Evolutionary conservation across 2,113 vertebrate species (phyloP).

Genomic region (Paraplagusia blochii): DNA sequence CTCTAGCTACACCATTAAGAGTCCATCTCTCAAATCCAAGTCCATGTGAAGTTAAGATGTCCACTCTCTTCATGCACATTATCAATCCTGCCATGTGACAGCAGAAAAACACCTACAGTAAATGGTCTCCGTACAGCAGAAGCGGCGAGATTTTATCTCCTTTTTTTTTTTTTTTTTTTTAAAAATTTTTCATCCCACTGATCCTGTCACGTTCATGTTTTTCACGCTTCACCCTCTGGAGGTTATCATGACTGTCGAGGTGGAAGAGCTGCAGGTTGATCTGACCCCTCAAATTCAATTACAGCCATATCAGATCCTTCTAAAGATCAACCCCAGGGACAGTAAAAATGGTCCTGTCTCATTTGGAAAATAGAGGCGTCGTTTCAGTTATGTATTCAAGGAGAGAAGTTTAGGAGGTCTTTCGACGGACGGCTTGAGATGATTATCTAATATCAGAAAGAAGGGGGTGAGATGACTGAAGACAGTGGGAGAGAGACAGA

Average conservation of each 20-base stretch:
- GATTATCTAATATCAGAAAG: conserved; percentile 39
- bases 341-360: conserved; percentile 46
- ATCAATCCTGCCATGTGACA: conserved; percentile 28
- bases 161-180: no score
- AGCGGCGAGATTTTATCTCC: conserved; percentile 53
- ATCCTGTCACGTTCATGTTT: conserved; percentile 27
- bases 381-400: conserved; percentile 48
- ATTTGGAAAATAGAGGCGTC: conserved; percentile 56
- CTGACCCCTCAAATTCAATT: conserved; percentile 67
- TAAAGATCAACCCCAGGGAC: conserved; percentile 49
- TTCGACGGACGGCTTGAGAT: conserved; percentile 39
- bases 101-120: conserved; percentile 37
- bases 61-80: conserved; percentile 25
- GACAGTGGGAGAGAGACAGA: conserved; percentile 8
- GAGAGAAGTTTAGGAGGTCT: conserved; percentile 34
- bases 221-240: conserved; percentile 21
- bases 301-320: conserved; percentile 55
- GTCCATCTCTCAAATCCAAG: conserved; percentile 5
- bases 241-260: conserved; percentile 43
- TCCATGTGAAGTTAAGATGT: conserved; percentile 28
- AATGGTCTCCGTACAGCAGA: conserved; percentile 23
- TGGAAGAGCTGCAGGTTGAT: conserved; percentile 47
- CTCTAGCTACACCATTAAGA: conserved; percentile 37
- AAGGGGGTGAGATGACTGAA: conserved; percentile 23
- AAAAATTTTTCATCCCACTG: background rate